Conservation (phyloP, 2,113 vertebrate species). For the Semicossyphus pulcher region DNA sequence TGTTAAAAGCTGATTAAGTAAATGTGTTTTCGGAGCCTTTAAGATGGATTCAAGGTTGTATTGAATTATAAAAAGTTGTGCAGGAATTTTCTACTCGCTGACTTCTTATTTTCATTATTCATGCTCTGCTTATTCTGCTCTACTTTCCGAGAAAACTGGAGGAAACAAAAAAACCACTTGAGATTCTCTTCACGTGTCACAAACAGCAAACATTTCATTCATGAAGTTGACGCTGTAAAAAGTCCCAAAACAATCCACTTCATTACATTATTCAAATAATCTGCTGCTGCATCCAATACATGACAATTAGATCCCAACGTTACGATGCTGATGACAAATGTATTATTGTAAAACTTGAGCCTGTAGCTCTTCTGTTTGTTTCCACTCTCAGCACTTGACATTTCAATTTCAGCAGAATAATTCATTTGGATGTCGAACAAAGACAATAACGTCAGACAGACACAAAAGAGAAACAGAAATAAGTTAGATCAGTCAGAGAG, state of each 20-base stretch:
- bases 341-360: conserved; percentile 34
- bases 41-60: not conserved
- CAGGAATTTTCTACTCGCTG: not conserved
- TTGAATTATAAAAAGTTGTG: not conserved
- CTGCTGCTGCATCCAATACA: not conserved
- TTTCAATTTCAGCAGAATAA: conserved; percentile 47
- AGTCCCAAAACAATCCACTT: conserved; percentile 15
- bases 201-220: conserved; percentile 14
- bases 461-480: not conserved
- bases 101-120: not conserved
- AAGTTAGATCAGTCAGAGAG: not conserved
- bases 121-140: conserved; percentile 1
- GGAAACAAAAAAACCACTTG: conserved; percentile 3
- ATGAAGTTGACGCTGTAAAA: not conserved
- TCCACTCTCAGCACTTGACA: conserved; percentile 40
- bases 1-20: not conserved
- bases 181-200: conserved; percentile 8
- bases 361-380: conserved; percentile 13
- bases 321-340: conserved; percentile 20
- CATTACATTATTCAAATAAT: conserved; percentile 14
- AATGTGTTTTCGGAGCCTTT: not conserved
- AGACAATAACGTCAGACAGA: conserved; percentile 13
- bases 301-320: conserved; percentile 28
- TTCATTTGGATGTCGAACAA: conserved; percentile 5
- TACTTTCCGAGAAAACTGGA: not conserved